Evolutionary conservation across 2,888 invertebrate genomes (phyloP).

Genomic region (Hartigia nigra): DNA sequence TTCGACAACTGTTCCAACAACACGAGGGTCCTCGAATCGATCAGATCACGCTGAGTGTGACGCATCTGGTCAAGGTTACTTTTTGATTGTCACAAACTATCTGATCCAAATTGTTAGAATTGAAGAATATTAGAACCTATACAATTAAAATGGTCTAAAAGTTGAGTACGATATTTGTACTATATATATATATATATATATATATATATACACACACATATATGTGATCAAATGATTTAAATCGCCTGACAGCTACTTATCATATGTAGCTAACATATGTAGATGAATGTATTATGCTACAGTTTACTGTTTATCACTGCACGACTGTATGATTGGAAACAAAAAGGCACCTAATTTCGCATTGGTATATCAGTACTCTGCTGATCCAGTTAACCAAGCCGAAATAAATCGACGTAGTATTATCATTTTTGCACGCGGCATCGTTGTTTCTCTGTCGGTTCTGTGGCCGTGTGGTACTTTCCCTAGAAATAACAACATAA

Average conservation of each 20-base stretch:
- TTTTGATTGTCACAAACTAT: not conserved
- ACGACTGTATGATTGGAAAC: not conserved
- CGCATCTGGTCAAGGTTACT: not conserved
- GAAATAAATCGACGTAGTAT: constrained; percentile 6
- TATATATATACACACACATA: too few species aligned
- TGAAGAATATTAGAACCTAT: not conserved
- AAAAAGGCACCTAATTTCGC: not conserved
- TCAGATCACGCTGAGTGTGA: not conserved
- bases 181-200: not conserved
- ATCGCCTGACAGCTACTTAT: not conserved
- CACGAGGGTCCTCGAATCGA: not conserved
- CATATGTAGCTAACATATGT: not conserved
- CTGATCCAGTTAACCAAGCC: not conserved
- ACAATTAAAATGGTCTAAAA: not conserved
- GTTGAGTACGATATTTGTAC: not conserved
- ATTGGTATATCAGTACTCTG: not conserved
- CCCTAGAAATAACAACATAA: constrained; percentile 8
- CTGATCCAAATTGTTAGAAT: not conserved
- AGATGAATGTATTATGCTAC: not conserved
- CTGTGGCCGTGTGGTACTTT: not conserved
- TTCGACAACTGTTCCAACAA: not conserved
- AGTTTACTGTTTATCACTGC: not conserved
- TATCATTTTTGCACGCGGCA: constrained; percentile 10
- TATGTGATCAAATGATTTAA: not conserved
- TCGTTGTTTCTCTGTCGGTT: not conserved